Evolutionary conservation across 2,888 invertebrate species (phyloP).

Genomic region (Bimastos eiseni): DNA sequence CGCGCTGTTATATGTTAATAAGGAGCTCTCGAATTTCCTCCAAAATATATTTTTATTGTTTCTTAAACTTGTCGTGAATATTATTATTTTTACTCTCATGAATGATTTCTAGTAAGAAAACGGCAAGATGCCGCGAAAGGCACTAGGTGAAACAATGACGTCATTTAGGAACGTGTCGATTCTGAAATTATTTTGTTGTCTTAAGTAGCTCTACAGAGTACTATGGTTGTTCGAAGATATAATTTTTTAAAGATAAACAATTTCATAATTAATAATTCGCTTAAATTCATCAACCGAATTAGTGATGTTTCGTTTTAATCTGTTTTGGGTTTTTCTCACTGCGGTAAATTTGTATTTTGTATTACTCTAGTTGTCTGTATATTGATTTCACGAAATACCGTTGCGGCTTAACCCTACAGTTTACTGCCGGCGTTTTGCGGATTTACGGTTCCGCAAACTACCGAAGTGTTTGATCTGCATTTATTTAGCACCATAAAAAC

Average conservation of each 20-base stretch:
- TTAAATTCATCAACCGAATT: not conserved
- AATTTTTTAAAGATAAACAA: not conserved
- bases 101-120: not conserved
- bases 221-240: too few relatives aligned
- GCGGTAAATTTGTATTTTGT: not conserved
- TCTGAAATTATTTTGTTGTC: not conserved
- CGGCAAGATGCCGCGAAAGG: not conserved
- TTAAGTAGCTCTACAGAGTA: not conserved
- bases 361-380: not conserved
- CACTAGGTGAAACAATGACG: not conserved
- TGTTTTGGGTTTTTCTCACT: not conserved
- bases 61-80: not conserved
- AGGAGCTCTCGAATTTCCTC: not conserved
- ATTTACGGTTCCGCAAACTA: conserved; percentile 13
- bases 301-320: not conserved
- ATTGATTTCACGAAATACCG: not conserved
- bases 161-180: not conserved
- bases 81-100: not conserved
- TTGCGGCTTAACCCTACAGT: not conserved
- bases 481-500: not conserved
- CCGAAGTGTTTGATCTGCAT: not conserved
- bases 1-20: not conserved
- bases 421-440: not conserved
- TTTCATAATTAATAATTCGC: not conserved
- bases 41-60: not conserved